Conservation (phyloP, 2,888 invertebrate genomes). For the Gisinianus flammeolus region DNA sequence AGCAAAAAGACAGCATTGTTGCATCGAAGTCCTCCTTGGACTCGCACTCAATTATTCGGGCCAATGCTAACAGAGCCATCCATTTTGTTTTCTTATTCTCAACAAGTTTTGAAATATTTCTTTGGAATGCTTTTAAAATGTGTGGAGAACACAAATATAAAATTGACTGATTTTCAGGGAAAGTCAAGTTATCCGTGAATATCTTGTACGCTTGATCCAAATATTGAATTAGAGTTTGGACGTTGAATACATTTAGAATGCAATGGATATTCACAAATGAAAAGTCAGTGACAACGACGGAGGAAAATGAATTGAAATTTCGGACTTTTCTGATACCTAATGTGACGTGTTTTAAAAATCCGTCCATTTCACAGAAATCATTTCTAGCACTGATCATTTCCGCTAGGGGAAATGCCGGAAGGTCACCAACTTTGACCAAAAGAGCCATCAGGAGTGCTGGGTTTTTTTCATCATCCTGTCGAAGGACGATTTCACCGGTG, state of each 20-base stretch:
- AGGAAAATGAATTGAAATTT: not conserved
- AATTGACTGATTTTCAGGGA: not conserved
- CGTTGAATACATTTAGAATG: not conserved
- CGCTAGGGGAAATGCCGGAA: not conserved
- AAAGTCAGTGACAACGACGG: not conserved
- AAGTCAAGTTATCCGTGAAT: not conserved
- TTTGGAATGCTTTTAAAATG: not conserved
- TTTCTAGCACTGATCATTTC: not conserved
- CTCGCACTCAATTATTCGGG: not conserved
- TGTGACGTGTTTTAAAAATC: not conserved
- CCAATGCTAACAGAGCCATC: not conserved
- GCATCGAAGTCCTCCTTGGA: not conserved
- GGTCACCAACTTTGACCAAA: not conserved
- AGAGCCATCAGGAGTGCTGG: not conserved
- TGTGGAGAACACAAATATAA: not conserved
- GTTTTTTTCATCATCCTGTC: not conserved
- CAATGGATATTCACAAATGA: conserved; percentile 3
- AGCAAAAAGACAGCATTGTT: not conserved
- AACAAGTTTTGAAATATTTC: not conserved
- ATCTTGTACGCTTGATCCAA: not conserved
- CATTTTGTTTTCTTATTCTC: not conserved
- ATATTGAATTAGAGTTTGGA: not conserved
- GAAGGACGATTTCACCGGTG: not conserved
- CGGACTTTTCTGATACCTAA: not conserved
- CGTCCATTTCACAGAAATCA: not conserved